Percentiles rank a stretch among this genome's conserved stretches.
Conservation (phyloP, 2,888 invertebrate species). For the Eilema sororculum region DNA sequence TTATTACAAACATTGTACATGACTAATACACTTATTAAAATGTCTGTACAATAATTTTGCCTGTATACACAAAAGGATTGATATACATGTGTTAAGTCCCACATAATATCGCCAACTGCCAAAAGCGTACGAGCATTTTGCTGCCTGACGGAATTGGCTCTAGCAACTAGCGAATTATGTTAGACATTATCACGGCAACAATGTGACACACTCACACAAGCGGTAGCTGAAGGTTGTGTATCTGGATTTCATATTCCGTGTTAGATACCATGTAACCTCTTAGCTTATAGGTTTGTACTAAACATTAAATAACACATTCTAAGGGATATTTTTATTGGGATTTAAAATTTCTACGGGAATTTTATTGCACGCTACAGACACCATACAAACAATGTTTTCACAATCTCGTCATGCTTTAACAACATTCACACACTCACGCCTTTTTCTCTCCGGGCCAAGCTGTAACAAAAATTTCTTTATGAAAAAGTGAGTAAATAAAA, state of each 20-base stretch:
- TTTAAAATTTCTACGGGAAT: not conserved
- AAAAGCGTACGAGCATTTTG: not conserved
- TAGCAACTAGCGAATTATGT: no score
- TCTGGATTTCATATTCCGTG: not conserved
- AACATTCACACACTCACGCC: conserved; percentile 1
- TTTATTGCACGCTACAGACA: not conserved
- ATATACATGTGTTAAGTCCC: not conserved
- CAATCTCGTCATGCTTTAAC: not conserved
- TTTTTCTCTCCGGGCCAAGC: not conserved
- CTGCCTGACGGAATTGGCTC: not conserved
- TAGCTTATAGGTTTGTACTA: not conserved
- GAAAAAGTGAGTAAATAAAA: not conserved
- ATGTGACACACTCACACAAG: not conserved
- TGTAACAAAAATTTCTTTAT: not conserved
- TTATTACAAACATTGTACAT: not conserved
- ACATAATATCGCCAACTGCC: not conserved
- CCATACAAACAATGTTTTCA: not conserved
- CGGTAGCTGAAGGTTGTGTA: not conserved
- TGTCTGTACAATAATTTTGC: not conserved
- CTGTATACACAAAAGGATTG: not conserved
- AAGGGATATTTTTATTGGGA: not conserved
- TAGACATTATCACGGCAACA: not conserved
- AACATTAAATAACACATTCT: not conserved
- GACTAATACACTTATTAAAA: not conserved
- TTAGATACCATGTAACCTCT: not conserved